These are phyloP conservation scores for Apoderus coryli DNA, from an alignment of 2,888 invertebrate species.

Conservation along the genomic window DNA sequence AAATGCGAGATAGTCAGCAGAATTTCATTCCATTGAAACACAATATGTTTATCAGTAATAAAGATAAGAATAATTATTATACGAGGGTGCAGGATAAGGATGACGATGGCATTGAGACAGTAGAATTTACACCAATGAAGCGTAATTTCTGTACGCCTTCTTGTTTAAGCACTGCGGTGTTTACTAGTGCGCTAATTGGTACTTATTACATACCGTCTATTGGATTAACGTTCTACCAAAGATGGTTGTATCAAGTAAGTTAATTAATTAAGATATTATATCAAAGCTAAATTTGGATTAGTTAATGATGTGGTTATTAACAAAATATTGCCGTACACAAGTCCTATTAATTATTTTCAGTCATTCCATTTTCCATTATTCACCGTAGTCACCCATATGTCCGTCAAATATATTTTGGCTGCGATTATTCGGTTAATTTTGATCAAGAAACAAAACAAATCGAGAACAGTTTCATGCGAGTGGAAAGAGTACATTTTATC, in stretches of 20 bases:
- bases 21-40: too few relatives aligned
- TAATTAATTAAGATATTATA: constrained; percentile 4
- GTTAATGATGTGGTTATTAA: too few relatives aligned
- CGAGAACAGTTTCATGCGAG: constrained; percentile 50
- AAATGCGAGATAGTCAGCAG: too few relatives aligned
- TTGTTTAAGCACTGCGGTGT: constrained; percentile 29
- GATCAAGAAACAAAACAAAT: constrained; percentile 38
- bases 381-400: constrained; percentile 79
- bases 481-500: constrained; percentile 67
- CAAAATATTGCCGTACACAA: too few relatives aligned
- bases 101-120: constrained; percentile 19
- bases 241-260: constrained; percentile 71
- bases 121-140: constrained; percentile 25
- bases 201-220: constrained; percentile 87
- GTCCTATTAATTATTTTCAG: constrained; percentile 39
- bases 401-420: constrained; percentile 76
- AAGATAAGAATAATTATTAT: too few relatives aligned
- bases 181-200: constrained; percentile 44
- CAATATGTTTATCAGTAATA: too few relatives aligned
- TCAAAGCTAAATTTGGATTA: too few relatives aligned
- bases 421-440: constrained; percentile 48
- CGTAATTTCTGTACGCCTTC: constrained; percentile 25
- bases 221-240: constrained; percentile 92
- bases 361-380: constrained; percentile 77
- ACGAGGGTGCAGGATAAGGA: too few relatives aligned